Percentiles rank a stretch among this genome's conserved stretches.
These are phyloP conservation scores for Pandemis corylana DNA, from an alignment of 2,888 invertebrate species.

Conservation along the genomic window DNA sequence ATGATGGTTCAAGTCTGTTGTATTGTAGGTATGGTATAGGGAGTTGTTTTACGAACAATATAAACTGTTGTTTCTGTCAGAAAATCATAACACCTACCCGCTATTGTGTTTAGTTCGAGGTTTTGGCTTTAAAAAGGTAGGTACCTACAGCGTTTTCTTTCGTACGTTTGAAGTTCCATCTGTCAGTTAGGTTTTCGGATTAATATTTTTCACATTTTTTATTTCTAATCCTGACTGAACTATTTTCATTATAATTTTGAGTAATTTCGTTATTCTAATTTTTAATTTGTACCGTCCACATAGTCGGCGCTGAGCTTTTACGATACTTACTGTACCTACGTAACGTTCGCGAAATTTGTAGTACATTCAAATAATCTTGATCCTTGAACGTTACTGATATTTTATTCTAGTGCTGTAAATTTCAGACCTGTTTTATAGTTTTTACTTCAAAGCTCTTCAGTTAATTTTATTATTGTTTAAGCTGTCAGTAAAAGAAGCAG, in stretches of 20 bases:
- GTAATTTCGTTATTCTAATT: too few relatives aligned
- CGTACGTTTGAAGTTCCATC: neutral
- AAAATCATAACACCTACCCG: neutral
- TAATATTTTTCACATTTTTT: neutral
- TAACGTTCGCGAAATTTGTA: slow-evolving; percentile 1
- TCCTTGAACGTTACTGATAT: slow-evolving; percentile 2
- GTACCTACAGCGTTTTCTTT: neutral
- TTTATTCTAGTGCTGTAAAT: slow-evolving; percentile 7
- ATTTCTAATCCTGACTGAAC: too few relatives aligned
- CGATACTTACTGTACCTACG: neutral
- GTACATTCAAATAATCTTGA: slow-evolving; percentile 16
- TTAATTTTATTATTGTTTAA: slow-evolving; percentile 2
- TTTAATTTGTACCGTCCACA: too few relatives aligned
- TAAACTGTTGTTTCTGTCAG: neutral
- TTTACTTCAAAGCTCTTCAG: neutral
- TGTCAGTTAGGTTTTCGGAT: too few relatives aligned
- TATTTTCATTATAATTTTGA: too few relatives aligned
- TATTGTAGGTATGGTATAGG: neutral
- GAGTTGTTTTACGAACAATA: slow-evolving; percentile 4
- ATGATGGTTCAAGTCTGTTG: neutral
- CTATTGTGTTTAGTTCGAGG: neutral
- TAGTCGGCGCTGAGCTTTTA: too few relatives aligned
- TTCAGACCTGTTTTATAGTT: neutral
- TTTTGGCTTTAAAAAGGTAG: neutral
- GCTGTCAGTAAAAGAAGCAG: slow-evolving; percentile 18